phyloP scores from a whole-genome alignment of 2,888 invertebrate species.

The Drosophila meridiana region DNA sequence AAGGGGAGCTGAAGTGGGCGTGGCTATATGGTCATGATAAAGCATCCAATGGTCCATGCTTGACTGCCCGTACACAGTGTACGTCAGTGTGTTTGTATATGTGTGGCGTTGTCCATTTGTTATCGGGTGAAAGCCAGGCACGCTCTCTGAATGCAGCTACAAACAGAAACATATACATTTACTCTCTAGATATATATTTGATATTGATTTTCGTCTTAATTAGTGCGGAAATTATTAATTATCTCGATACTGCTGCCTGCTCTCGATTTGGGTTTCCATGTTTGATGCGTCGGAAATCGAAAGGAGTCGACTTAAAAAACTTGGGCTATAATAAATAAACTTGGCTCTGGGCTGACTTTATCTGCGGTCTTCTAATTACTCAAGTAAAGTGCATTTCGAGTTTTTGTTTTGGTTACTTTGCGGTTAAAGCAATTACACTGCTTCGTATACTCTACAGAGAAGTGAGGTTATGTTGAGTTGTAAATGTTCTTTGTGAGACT shows the following conservation, averaged over 20 bases:
- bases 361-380: slow-evolving; percentile 50
- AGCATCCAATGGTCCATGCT: slow-evolving; percentile 25
- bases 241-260: slow-evolving; percentile 42
- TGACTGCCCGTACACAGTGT: slow-evolving; percentile 27
- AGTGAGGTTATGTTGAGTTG: background rate
- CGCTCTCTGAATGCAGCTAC: slow-evolving; percentile 38
- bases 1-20: background rate
- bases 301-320: slow-evolving; percentile 16
- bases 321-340: slow-evolving; percentile 8
- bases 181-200: slow-evolving; percentile 4
- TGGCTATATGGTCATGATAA: background rate
- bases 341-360: slow-evolving; percentile 20
- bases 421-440: slow-evolving; percentile 15
- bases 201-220: slow-evolving; percentile 61
- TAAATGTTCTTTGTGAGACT: background rate
- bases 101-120: slow-evolving; percentile 22
- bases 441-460: background rate
- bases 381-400: slow-evolving; percentile 11
- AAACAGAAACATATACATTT: background rate
- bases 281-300: slow-evolving; percentile 19
- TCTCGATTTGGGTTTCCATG: slow-evolving; percentile 22
- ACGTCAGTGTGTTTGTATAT: background rate
- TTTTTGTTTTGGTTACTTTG: slow-evolving; percentile 20
- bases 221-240: slow-evolving; percentile 81
- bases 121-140: slow-evolving; percentile 56